Conservation (phyloP, 1,140 invertebrate species). For the Agrypnia vestita region DNA sequence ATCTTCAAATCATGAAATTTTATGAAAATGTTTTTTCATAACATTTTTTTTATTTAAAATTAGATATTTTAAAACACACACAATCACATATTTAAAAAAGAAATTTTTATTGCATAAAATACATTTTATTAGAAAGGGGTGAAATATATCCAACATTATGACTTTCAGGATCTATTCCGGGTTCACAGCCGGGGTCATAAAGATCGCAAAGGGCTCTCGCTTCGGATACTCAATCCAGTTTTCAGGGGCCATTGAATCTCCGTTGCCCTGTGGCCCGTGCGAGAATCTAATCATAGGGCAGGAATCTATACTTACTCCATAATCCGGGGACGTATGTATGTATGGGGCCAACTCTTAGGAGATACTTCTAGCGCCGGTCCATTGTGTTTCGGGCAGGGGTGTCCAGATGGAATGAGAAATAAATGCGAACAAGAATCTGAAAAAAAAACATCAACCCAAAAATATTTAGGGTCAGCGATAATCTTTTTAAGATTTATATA, state of each 20-base stretch:
- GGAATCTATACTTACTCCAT: conserved; percentile 56
- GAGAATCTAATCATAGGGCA: conserved; percentile 59
- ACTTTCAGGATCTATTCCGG: conserved; percentile 8
- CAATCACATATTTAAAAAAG: no score
- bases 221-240: conserved; percentile 55
- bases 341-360: conserved; percentile 29
- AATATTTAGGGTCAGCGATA: no score
- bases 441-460: no score
- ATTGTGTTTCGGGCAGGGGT: not conserved
- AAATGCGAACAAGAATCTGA: not conserved
- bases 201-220: conserved; percentile 41
- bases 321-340: conserved; percentile 58
- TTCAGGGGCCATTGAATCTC: conserved; percentile 59
- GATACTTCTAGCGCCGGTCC: not conserved
- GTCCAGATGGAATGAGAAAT: not conserved
- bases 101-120: conserved; percentile 38
- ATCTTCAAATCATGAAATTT: no score
- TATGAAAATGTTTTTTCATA: no score
- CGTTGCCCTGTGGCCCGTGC: conserved; percentile 54
- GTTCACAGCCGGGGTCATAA: conserved; percentile 43
- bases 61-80: no score
- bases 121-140: conserved; percentile 23
- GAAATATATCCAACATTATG: conserved; percentile 1
- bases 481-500: no score
- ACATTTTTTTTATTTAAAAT: no score